Evolutionary conservation across 2,888 invertebrate species (phyloP).

Genomic region (Pimpla rufipes): DNA sequence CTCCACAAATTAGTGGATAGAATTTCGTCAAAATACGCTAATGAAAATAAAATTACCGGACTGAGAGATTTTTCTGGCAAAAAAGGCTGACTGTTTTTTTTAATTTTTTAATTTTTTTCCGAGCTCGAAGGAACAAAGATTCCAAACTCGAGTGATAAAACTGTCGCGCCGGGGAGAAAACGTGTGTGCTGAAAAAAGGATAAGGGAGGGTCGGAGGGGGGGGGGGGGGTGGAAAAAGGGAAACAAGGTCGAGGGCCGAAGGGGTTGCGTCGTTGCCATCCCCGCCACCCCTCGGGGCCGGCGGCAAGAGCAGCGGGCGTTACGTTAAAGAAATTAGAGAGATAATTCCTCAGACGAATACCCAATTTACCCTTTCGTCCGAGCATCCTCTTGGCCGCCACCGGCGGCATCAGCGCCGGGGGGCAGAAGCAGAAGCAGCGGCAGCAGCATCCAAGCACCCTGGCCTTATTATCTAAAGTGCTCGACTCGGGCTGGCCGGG

Average conservation of each 20-base stretch:
- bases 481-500: constrained; percentile 78
- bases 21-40: background rate
- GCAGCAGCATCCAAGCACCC: constrained; percentile 75
- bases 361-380: constrained; percentile 85
- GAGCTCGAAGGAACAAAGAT: background rate
- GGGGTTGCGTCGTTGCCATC: constrained; percentile 39
- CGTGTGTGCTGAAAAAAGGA: background rate
- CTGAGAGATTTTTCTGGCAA: background rate
- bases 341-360: constrained; percentile 85
- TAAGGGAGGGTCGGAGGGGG: background rate
- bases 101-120: background rate
- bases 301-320: constrained; percentile 54
- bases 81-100: background rate
- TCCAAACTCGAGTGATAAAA: constrained; percentile 21
- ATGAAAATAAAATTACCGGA: background rate
- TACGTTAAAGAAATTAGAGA: constrained; percentile 89
- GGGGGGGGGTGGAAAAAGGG: constrained; percentile 23
- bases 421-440: constrained; percentile 62
- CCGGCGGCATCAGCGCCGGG: constrained; percentile 45
- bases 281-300: constrained; percentile 50
- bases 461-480: constrained; percentile 86
- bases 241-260: constrained; percentile 18
- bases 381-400: constrained; percentile 69
- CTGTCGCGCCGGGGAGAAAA: background rate
- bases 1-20: no score